These are phyloP conservation scores for Pycnomerus fuliginosus DNA, from an alignment of 2,888 invertebrate genomes.

Conservation along the genomic window DNA sequence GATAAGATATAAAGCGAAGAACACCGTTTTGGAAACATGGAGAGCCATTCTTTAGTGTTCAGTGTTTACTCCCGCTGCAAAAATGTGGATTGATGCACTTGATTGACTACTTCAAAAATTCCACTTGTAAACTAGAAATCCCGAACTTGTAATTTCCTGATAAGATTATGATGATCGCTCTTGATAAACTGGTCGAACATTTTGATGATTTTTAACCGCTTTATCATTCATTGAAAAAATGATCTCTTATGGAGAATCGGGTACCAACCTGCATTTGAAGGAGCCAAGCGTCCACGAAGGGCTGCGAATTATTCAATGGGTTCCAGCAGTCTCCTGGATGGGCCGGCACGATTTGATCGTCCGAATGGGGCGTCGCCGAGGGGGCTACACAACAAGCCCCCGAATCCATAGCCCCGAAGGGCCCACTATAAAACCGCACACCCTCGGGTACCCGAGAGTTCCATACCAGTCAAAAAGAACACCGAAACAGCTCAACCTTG, in stretches of 20 bases:
- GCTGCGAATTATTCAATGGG: slow-evolving; percentile 43
- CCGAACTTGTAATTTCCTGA: no score
- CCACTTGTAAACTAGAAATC: no score
- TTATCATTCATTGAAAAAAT: background rate
- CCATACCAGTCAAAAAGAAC: slow-evolving; percentile 9
- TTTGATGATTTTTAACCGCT: background rate
- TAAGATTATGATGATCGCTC: no score
- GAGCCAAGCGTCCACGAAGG: slow-evolving; percentile 51
- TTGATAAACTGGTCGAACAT: no score
- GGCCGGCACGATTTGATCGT: slow-evolving; percentile 50
- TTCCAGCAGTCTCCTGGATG: slow-evolving; percentile 52
- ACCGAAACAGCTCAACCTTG: slow-evolving; percentile 13
- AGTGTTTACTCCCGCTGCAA: background rate
- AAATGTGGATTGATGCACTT: background rate
- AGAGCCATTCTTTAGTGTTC: no score
- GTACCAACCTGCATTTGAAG: slow-evolving; percentile 50
- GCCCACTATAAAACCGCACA: slow-evolving; percentile 31
- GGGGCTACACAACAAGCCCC: slow-evolving; percentile 51
- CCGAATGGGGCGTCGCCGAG: slow-evolving; percentile 50
- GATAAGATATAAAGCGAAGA: no score
- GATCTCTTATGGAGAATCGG: no score
- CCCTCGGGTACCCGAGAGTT: slow-evolving; percentile 26
- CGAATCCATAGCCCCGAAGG: slow-evolving; percentile 50
- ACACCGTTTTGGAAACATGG: no score
- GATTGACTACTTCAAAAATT: background rate